Base-by-base conservation (phyloP, 2,888 invertebrate genomes). In the Synergus laeviventris region DNA sequence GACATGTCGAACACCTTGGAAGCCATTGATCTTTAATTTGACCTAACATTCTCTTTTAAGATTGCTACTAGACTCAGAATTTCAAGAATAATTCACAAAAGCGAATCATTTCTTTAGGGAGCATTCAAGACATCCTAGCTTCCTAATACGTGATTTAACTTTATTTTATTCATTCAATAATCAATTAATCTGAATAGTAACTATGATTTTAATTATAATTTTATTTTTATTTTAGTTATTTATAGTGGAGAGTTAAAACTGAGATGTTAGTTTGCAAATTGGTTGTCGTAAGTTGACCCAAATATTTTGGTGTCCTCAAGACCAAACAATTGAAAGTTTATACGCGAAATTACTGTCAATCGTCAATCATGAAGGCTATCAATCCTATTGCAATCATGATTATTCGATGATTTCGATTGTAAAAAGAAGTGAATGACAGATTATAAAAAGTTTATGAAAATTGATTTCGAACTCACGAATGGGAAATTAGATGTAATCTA, bases 401-500 rank as follows among this genome's bases (percentile, higher is more conserved):
- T 62, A 62, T 49, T 36, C 70, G 45, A 36, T 70, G 36, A 54
- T 70, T 70, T 70, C 42, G 18, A 42, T 64, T 31, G 45, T n/a
- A 14, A 24, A 9, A n/a, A 49, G 18, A 66, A 66, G 39, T 66
- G 42, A 66, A 42, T 9, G 18, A 42, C 21, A 24, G 66, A 70
- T 45, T 49, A 24, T 11, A 70, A 64, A 31, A 49, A 11, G 45
- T 70, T 49, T 24, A 64, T 21, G 42, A 31, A 31, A 49, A 70
- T 24, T 49, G n/a, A 14, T 59, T 59, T 59, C 24, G 24, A 59
- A 59, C 59, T n/a, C 45, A 36, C 16, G 73, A 78, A 38, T 54
- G 75, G 60, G 49, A 59, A 76, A 64, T 64, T 80, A 80, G 77
- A 64, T 77, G 21, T 74, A 77, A 77, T 78, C 36, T 75, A 79